These are phyloP conservation scores for Distichodus sexfasciatus DNA, from an alignment of 2,797 vertebrate genomes.

Conservation along the genomic window DNA sequence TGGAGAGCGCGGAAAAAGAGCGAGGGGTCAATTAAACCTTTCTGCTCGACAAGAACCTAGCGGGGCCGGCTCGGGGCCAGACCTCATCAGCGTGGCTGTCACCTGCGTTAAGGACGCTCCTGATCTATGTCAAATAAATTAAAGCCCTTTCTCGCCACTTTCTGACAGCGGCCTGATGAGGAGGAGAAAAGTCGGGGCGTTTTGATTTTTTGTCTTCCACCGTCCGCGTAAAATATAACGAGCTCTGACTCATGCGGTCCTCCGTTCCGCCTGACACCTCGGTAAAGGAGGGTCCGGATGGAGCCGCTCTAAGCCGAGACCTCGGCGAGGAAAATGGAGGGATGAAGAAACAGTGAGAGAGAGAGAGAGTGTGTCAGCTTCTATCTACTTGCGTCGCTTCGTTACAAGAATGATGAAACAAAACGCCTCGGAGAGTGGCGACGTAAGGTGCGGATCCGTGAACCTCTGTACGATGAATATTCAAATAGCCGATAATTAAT, in stretches of 20 bases:
- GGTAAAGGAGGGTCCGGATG: conserved; percentile 31
- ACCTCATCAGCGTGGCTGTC: conserved; percentile 69
- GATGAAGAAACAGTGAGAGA: not conserved
- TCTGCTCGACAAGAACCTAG: conserved; percentile 38
- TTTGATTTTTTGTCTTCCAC: no score
- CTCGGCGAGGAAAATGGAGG: conserved; percentile 8
- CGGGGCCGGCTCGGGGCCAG: conserved; percentile 48
- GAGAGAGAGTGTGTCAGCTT: conserved; percentile 21
- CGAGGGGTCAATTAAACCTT: conserved; percentile 59
- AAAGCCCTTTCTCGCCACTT: conserved; percentile 58
- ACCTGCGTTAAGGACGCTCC: conserved; percentile 58
- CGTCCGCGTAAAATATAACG: conserved; percentile 57
- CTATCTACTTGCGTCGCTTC: conserved; percentile 11
- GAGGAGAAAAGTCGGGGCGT: conserved; percentile 55
- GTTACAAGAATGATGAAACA: conserved; percentile 30
- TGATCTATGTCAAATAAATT: conserved; percentile 69
- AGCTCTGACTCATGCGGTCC: conserved; percentile 46
- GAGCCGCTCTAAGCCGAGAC: conserved; percentile 7
- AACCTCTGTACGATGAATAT: no score
- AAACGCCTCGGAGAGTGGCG: conserved; percentile 15
- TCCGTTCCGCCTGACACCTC: conserved; percentile 38
- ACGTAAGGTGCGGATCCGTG: no score
- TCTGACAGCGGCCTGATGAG: conserved; percentile 58
- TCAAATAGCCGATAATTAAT: no score
- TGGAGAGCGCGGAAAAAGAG: conserved; percentile 2